Evolutionary conservation across 37 sponge, comb jelly and placozoan species (phyloP).

Genomic region (Beroe forskalii): DNA sequence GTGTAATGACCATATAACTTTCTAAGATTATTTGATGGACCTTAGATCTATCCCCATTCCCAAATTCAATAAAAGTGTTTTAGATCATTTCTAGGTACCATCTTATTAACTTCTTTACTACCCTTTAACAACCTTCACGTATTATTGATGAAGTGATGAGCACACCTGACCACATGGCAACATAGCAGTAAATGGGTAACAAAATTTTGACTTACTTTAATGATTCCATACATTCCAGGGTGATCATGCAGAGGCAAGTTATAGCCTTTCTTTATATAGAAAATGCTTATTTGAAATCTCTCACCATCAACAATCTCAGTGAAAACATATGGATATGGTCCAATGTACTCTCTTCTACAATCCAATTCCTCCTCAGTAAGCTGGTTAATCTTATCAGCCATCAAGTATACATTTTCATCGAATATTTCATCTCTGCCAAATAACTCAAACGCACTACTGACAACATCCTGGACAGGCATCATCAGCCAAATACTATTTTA

Average conservation of each 20-base stretch:
- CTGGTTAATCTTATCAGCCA: neutral
- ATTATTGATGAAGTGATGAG: no score
- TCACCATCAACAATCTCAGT: neutral
- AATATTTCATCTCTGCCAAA: neutral
- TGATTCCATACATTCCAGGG: constrained; percentile 27
- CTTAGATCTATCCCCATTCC: no score
- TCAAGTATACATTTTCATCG: neutral
- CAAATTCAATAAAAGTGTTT: no score
- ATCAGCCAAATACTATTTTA: no score
- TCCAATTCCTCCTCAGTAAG: neutral
- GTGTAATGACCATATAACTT: no score
- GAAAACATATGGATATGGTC: neutral
- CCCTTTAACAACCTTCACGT: no score
- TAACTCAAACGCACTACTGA: neutral
- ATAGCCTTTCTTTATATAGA: constrained; percentile 40
- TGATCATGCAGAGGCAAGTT: constrained; percentile 26
- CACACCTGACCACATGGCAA: neutral
- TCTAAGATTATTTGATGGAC: no score
- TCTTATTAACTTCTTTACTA: no score
- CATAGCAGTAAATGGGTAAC: neutral
- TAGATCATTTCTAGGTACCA: no score
- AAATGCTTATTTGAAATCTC: constrained; percentile 12
- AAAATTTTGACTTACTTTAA: neutral
- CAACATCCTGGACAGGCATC: constrained; percentile 1
- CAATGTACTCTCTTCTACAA: neutral